A percentile compares a stretch with the other conserved stretches of the same genome.
phyloP scores from a whole-genome alignment of 1,140 invertebrate species.

The Neuroterus valhalla region DNA sequence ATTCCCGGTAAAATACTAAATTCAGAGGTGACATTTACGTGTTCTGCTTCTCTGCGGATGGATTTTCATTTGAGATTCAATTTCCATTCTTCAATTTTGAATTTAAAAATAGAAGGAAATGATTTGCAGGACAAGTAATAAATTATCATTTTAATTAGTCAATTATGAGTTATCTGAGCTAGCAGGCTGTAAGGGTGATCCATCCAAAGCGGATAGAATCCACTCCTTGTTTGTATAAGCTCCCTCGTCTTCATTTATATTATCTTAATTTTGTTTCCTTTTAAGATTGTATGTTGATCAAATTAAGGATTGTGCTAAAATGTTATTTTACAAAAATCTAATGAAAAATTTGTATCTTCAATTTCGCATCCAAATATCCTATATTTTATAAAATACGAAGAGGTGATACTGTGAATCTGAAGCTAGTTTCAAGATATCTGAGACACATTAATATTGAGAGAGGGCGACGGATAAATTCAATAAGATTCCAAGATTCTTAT shows the following conservation, averaged over 20 bases:
- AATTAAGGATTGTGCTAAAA: too few species aligned
- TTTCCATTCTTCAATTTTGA: neutral
- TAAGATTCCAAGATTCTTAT: too few species aligned
- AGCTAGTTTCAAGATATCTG: too few species aligned
- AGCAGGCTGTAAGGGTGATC: neutral
- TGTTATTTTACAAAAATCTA: too few species aligned
- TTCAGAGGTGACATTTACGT: constrained; percentile 25
- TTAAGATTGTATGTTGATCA: too few species aligned
- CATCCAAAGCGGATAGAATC: neutral
- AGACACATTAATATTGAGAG: too few species aligned
- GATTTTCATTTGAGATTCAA: neutral
- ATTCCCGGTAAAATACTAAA: constrained; percentile 11
- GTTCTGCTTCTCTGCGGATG: neutral
- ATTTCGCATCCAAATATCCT: too few species aligned
- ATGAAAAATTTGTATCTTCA: too few species aligned
- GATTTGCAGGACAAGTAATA: neutral
- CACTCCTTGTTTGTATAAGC: constrained; percentile 8
- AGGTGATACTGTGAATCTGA: too few species aligned
- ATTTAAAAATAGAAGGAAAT: neutral
- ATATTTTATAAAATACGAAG: too few species aligned
- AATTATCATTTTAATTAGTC: constrained; percentile 27
- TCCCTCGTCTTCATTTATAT: neutral
- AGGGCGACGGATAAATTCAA: too few species aligned
- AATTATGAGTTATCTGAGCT: constrained; percentile 25
- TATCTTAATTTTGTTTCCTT: neutral